Conservation (phyloP, 1,140 invertebrate species). For the Helicoverpa zea region DNA sequence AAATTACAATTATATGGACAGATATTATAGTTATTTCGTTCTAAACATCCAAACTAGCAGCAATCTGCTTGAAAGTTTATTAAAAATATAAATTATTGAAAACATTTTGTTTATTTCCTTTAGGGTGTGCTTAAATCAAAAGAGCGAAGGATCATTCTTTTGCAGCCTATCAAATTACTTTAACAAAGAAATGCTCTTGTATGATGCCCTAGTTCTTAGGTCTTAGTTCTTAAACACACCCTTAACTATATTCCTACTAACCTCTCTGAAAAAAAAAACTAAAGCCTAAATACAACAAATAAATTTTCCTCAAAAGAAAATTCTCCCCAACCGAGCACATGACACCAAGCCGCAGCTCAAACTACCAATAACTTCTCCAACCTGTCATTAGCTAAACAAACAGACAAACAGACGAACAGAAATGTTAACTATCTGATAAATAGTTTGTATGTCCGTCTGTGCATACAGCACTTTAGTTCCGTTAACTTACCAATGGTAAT, state of each 20-base stretch:
- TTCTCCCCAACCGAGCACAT: neutral
- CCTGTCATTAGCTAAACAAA: conserved; percentile 33
- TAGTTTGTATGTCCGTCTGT: conserved; percentile 18
- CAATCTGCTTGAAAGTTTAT: neutral
- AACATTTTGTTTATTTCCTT: no score
- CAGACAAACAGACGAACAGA: conserved; percentile 18
- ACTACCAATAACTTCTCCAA: conserved; percentile 17
- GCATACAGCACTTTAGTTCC: conserved; percentile 31
- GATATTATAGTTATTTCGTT: no score
- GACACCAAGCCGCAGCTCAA: neutral
- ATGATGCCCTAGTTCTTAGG: no score
- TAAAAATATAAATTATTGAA: no score
- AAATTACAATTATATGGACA: no score
- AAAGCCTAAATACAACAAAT: neutral
- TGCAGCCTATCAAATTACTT: no score
- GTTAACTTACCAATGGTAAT: conserved; percentile 41
- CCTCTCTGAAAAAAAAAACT: neutral
- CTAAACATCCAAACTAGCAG: no score
- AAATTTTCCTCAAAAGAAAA: neutral
- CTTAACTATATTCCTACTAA: neutral
- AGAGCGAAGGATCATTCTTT: no score
- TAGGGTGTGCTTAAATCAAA: no score
- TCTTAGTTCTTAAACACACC: no score
- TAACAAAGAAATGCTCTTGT: no score
- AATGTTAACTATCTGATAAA: conserved; percentile 46